Evolutionary conservation across 2,888 invertebrate genomes (phyloP), one percentile per base, ranked within the genome.

Genomic region (Byasa hedistus): DNA sequence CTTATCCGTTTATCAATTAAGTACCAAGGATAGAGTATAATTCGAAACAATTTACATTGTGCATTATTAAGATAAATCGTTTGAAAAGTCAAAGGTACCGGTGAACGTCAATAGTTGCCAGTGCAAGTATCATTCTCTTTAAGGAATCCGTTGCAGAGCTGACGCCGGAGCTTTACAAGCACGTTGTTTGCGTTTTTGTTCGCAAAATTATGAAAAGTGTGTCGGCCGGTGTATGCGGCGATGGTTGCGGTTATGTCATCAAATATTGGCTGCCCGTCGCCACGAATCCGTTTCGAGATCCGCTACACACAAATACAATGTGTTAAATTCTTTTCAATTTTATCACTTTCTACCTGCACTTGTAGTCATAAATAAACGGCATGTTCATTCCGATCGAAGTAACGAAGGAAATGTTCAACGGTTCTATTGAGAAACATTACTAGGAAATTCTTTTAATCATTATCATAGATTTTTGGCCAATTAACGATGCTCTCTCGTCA

Each of bases 231-330:
- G 69, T 73, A 72, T 76, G 76, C 75, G 74, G 76, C 75, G 77
- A 76, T 81, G 81, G 81, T 81, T 80, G 69, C 77, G 63, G 76
- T 87, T 88, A 86, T 82, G 78, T 87, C 84, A 77, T 71, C 70
- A 69, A 69, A 69, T 69, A 70, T 69, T 73, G 69, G 69, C 69
- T 70, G 64, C 59, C 68, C 65, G 71, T 71, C 72, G 68, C 69
- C 68, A 61, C 27, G 54, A 70, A 72, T 71, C 74, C 71, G 75
- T 75, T 74, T 74, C 75, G 73, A 83, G 81, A 78, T 84, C 82
- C 83, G 84, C 78, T 75, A 77, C 74, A 74, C 68, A 76, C 75
- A 75, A 75, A 73, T 69, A 82, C 72, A 76, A 77, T 71, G 75
- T 74, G 71, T 74, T 72, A 75, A 76, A 80, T 80, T 80, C 76